A percentile compares a stretch with the other conserved stretches of the same genome.
Evolutionary conservation across 2,888 invertebrate genomes (phyloP).

Genomic region (Margaritifera margaritifera): DNA sequence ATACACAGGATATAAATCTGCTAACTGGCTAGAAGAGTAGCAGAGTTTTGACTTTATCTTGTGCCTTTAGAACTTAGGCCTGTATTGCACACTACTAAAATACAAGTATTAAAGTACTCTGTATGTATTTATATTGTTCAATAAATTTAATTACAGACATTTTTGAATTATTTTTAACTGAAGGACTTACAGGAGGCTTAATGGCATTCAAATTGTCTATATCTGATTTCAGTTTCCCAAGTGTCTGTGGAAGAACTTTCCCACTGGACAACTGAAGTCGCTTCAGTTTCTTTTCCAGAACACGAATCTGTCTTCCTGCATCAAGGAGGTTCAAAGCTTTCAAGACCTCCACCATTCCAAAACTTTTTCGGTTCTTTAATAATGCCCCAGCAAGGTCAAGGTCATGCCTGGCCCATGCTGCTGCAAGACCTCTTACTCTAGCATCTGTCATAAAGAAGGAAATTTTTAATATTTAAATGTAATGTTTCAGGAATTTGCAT

Average conservation of each 20-base stretch:
- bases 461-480: not conserved
- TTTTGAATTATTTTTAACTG: no score
- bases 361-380: conserved; percentile 52
- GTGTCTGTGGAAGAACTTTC: conserved; percentile 56
- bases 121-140: no score
- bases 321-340: conserved; percentile 66
- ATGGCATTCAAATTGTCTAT: conserved; percentile 65
- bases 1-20: no score
- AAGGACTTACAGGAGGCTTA: conserved; percentile 58
- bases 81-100: no score
- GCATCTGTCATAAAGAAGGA: conserved; percentile 54
- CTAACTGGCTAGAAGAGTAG: no score
- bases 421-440: conserved; percentile 62
- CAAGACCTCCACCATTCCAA: conserved; percentile 67
- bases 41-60: no score
- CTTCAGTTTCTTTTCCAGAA: conserved; percentile 67
- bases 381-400: conserved; percentile 62
- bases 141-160: no score
- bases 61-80: no score
- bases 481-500: conserved; percentile 47
- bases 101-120: no score
- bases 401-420: conserved; percentile 69
- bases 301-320: conserved; percentile 59
- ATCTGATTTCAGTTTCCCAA: conserved; percentile 66
- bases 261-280: conserved; percentile 54